A percentile compares a stretch with the other conserved stretches of the same genome.
Conservation (phyloP, 2,888 invertebrate genomes). For the Microplitis deprimator region DNA sequence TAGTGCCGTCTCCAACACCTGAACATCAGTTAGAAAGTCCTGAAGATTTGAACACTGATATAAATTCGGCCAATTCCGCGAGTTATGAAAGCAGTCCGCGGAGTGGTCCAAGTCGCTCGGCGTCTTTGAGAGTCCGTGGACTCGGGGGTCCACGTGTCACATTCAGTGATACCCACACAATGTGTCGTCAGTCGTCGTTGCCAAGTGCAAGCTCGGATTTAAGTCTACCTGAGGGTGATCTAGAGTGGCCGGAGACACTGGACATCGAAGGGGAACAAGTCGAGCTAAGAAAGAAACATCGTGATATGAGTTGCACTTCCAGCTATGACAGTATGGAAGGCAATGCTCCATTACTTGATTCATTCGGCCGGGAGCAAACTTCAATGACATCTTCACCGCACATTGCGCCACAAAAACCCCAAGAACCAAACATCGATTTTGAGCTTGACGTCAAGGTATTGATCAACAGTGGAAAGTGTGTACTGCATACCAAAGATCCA, state of each 20-base stretch:
- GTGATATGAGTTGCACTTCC: conserved; percentile 64
- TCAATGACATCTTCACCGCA: conserved; percentile 67
- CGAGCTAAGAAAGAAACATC: conserved; percentile 75
- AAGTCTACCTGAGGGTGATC: conserved; percentile 75
- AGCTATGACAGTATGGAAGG: conserved; percentile 70
- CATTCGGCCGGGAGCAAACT: conserved; percentile 65
- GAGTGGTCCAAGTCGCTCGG: conserved; percentile 79
- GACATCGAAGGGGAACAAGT: conserved; percentile 79
- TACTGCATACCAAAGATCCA: conserved; percentile 91
- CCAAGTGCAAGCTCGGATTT: conserved; percentile 83
- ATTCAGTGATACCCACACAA: conserved; percentile 76
- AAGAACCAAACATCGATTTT: conserved; percentile 95
- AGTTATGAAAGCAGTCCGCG: conserved; percentile 83
- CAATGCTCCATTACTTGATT: conserved; percentile 67
- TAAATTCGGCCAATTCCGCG: conserved; percentile 73
- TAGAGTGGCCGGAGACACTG: conserved; percentile 77
- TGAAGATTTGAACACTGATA: conserved; percentile 64
- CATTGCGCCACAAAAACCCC: conserved; percentile 75
- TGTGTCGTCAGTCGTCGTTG: conserved; percentile 82
- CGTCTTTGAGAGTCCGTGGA: conserved; percentile 77
- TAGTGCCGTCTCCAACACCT: conserved; percentile 79
- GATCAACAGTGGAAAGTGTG: conserved; percentile 97
- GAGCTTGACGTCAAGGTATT: conserved; percentile 96
- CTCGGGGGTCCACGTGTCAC: conserved; percentile 75
- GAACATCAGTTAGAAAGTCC: conserved; percentile 75